phyloP scores from a whole-genome alignment of 2,888 invertebrate genomes.

The Bombyx huttoni region DNA sequence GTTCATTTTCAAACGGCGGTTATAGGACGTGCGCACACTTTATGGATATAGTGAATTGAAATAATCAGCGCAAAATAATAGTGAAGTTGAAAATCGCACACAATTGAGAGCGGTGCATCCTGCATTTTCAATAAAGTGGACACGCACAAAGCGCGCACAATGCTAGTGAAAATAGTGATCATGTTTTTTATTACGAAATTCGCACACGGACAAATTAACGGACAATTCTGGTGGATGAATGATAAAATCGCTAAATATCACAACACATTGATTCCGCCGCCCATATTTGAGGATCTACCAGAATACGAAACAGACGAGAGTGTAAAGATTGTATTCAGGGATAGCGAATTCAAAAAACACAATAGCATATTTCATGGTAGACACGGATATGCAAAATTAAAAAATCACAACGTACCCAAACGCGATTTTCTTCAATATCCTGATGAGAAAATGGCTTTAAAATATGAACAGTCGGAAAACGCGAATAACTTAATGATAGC shows the following conservation, averaged over 20 bases:
- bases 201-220: conserved; percentile 37
- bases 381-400: neutral
- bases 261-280: conserved; percentile 24
- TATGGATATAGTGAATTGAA: neutral
- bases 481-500: neutral
- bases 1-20: neutral
- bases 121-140: conserved; percentile 30
- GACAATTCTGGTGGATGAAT: conserved; percentile 60
- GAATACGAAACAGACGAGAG: conserved; percentile 50
- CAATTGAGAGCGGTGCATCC: conserved; percentile 36
- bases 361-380: neutral
- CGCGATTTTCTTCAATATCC: neutral
- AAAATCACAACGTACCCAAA: neutral
- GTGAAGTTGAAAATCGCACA: neutral
- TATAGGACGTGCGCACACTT: neutral
- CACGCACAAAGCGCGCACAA: conserved; percentile 19
- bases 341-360: conserved; percentile 9
- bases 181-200: conserved; percentile 22
- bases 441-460: neutral
- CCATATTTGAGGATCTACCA: conserved; percentile 36
- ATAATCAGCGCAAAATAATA: neutral
- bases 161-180: conserved; percentile 24
- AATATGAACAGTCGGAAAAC: neutral
- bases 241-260: conserved; percentile 32
- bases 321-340: conserved; percentile 40